Conservation (phyloP, 1,140 invertebrate species). For the Phthorimaea operculella region DNA sequence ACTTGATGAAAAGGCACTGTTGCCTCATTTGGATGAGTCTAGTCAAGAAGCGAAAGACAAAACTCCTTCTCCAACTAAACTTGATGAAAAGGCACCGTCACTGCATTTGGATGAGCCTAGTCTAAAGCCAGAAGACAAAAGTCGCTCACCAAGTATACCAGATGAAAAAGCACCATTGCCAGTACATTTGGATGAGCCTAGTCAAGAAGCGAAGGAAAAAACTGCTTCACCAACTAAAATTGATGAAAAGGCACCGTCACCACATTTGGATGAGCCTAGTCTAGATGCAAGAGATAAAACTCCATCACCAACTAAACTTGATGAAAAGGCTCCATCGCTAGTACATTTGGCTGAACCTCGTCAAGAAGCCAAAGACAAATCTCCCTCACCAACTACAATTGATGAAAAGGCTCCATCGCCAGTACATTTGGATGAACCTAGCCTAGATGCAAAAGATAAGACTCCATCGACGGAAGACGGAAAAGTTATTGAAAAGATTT, state of each 20-base stretch:
- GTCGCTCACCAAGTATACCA: too few relatives aligned
- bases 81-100: conserved; percentile 2
- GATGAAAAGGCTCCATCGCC: conserved; percentile 7
- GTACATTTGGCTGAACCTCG: not conserved
- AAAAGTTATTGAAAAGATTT: too few relatives aligned
- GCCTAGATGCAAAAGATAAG: not conserved
- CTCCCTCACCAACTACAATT: not conserved
- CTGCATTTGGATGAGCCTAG: too few relatives aligned
- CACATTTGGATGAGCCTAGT: conserved; percentile 4
- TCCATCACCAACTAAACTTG: not conserved
- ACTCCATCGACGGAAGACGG: not conserved
- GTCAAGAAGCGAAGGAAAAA: not conserved
- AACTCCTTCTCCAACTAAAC: conserved; percentile 2
- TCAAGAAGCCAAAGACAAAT: not conserved
- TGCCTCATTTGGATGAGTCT: conserved; percentile 3
- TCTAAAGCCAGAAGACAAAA: too few relatives aligned
- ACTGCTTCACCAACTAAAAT: not conserved
- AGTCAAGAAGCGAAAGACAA: not conserved
- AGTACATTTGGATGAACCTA: not conserved
- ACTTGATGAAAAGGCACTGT: conserved; percentile 8
- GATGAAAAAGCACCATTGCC: conserved; percentile 1
- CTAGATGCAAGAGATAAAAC: not conserved
- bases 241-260: conserved; percentile 13
- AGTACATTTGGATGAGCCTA: not conserved
- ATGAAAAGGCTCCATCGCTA: not conserved